Evolutionary conservation across 2,797 vertebrate genomes (phyloP), one percentile per base, ranked within the genome.

Genomic region (Pangasius larnaudii): DNA sequence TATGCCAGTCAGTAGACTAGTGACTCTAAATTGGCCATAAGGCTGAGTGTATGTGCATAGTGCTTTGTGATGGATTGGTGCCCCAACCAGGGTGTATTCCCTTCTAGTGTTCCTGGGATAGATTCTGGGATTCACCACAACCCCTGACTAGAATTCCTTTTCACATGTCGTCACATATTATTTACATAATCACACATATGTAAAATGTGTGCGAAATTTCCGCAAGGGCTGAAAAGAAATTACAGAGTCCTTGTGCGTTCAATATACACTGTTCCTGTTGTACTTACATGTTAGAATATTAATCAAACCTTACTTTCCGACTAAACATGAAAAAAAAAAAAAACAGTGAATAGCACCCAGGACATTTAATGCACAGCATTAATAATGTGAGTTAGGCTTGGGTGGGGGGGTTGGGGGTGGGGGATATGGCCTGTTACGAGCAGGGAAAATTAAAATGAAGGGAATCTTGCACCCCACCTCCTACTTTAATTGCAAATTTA

Each of bases 401-500:
- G 79, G 53, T n/a, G n/a, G n/a, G n/a, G n/a, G n/a, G n/a, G n/a
- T n/a, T n/a, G 3, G 11, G 92, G 90, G 86, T 71, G 18, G 46
- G n/a, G 56, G 85, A 91, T 89, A 89, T 90, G 91, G 91, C 91
- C 36, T n/a, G 46, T 75, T 85, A 82, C 5, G 88, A 82, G 33
- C n/a, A 89, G 85, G 90, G 91, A 93, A 93, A 94, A 94, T 95
- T 94, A 93, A 96, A 95, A 94, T 91, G 90, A 94, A 94, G 93
- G 93, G 91, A 94, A 95, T 94, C 94, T 91, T 93, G 93, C 91
- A 94, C 92, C 93, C 93, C 93, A 91, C 94, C 91, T 95, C 92
- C 94, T 93, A 92, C 94, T 96, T 95, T 96, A 96, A 96, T 96
- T 96, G 95, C 95, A 96, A 95, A 96, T 96, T 96, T 94, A 94